A percentile compares a stretch with the other conserved stretches of the same genome.
phyloP scores from a whole-genome alignment of 2,113 vertebrate species.

The Pygoscelis adeliae region DNA sequence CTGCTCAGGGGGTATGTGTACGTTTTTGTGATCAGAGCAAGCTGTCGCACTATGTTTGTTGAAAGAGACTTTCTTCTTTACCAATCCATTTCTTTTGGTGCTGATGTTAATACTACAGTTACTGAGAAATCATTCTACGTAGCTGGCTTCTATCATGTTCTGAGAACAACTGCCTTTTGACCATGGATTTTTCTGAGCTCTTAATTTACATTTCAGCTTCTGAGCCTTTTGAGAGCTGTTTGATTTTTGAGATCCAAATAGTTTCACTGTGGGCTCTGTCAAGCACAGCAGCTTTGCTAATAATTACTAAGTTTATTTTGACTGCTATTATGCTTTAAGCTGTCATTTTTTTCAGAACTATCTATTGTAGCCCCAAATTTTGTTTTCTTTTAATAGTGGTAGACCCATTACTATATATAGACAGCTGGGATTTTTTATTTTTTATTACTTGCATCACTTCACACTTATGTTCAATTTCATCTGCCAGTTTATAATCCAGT shows the following conservation, averaged over 20 bases:
- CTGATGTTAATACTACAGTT: not conserved
- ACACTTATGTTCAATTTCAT: not conserved
- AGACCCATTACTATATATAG: not conserved
- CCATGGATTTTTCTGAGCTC: not conserved
- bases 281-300: not conserved
- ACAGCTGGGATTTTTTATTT: not conserved
- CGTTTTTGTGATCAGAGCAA: not conserved
- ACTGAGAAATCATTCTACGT: not conserved
- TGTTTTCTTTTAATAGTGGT: not conserved
- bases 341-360: fast-evolving
- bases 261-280: not conserved
- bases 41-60: not conserved
- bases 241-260: not conserved
- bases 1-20: fast-evolving
- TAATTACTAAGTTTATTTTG: not conserved
- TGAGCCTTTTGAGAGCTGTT: not conserved
- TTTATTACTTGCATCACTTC: not conserved
- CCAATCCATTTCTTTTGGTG: not conserved
- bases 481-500: not conserved
- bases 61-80: not conserved
- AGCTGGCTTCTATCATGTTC: not conserved
- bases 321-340: not conserved
- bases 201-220: not conserved
- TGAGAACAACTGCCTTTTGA: not conserved
- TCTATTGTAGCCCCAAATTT: not conserved